phyloP scores from a whole-genome alignment of 2,113 vertebrate species.

The Pampusana beccarii region DNA sequence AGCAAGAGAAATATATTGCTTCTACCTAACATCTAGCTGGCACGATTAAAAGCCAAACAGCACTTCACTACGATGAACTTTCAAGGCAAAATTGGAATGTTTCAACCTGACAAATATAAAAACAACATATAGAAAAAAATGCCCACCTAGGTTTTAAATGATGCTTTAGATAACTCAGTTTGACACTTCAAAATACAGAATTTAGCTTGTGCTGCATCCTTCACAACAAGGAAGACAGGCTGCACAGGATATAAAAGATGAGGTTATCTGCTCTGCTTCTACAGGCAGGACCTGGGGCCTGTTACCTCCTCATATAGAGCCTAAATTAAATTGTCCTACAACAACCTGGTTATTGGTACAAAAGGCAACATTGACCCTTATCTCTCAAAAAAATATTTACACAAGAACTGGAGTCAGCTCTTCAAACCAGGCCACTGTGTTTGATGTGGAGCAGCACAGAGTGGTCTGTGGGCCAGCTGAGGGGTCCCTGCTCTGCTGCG shows the following conservation, averaged over 20 bases:
- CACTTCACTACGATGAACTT: background rate
- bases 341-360: background rate
- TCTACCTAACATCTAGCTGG: background rate
- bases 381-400: background rate
- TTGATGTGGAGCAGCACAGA: background rate
- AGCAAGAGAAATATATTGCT: background rate
- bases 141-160: background rate
- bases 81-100: background rate
- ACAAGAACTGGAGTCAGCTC: background rate
- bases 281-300: background rate
- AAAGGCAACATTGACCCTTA: background rate
- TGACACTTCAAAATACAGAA: constrained; percentile 29
- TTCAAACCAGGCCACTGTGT: background rate
- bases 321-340: background rate
- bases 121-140: background rate
- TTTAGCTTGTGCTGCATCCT: background rate
- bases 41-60: background rate
- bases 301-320: background rate
- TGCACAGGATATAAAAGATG: background rate
- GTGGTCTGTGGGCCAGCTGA: rapidly evolving
- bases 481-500: rapidly evolving
- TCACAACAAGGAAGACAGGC: background rate
- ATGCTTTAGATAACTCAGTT: background rate
- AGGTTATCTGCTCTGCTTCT: background rate
- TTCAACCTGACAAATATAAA: background rate